Evolutionary conservation across 2,797 vertebrate genomes (phyloP).

Genomic region (Megaceryle alcyon): DNA sequence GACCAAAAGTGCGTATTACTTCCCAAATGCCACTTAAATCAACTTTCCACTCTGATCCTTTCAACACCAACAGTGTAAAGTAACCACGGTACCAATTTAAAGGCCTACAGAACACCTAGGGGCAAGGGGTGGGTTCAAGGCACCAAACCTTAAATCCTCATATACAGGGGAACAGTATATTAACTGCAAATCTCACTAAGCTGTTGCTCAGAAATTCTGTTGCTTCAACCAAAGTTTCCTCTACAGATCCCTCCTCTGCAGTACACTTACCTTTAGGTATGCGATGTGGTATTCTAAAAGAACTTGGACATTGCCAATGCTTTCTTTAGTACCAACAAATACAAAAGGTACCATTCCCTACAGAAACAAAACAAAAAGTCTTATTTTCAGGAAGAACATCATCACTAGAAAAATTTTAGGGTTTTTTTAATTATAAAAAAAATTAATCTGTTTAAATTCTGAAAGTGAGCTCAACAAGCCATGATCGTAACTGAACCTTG

Average conservation of each 20-base stretch:
- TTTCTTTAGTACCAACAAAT: conserved; percentile 99
- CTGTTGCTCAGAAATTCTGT: background rate
- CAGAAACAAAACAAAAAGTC: conserved; percentile 37
- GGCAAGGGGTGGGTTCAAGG: background rate
- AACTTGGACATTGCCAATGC: conserved; percentile 95
- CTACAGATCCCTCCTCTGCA: background rate
- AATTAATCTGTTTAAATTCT: background rate
- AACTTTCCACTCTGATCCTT: background rate
- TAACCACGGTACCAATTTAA: background rate
- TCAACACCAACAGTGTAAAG: background rate
- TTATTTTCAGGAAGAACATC: background rate
- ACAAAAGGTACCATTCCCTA: conserved; percentile 99
- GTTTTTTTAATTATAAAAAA: background rate
- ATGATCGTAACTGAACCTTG: background rate
- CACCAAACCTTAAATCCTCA: background rate
- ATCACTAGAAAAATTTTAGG: background rate
- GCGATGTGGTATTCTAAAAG: conserved; percentile 97
- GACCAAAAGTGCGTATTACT: accelerated
- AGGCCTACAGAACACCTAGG: background rate
- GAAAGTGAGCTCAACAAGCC: background rate
- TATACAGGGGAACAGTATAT: background rate
- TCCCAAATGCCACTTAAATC: background rate
- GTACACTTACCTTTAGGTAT: conserved; percentile 91
- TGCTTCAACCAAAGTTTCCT: background rate
- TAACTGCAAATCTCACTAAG: background rate